Evolutionary conservation across 2,797 vertebrate species (phyloP), one percentile per base, ranked within the genome.

Genomic region (Neosilurus hyrtlii): DNA sequence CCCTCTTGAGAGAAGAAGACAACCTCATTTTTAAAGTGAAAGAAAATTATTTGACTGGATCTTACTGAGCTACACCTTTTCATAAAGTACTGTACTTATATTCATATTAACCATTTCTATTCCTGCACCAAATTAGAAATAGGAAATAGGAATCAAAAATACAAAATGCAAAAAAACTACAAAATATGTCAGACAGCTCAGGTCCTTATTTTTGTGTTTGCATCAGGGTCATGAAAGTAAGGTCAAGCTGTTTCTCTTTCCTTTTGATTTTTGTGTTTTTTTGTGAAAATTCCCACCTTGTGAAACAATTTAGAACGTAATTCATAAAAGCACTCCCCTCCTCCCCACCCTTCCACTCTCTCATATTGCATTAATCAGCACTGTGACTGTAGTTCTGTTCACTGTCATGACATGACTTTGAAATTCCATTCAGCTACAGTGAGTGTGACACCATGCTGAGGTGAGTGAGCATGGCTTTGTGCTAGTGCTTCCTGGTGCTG

Each of bases 381-480:
- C 66, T 54, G 75, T 12, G 56, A 4, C 66, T 66, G 4, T 30
- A 65, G 62, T 66, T 81, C 62, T 70, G 24, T 52, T 35, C 68
- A 80, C n/a, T n/a, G 72, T 61, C 79, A 81, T 76, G 79, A 65
- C 57, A 68, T 81, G 79, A 63, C 65, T 85, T 78, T 82, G 57
- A 82, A 78, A 82, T 62, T 78, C 22, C 65, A 72, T 81, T 80
- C 56, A 72, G 26, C 52, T 81, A 59, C 57, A 65, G 59, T 65
- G 57, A 72, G 68, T 74, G 52, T 79, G 76, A 85, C 68, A 82
- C 68, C 61, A 74, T 78, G 79, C 77, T 84, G 43, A 78, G 85
- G 51, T 82, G 82, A 87, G 61, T 37, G 57, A 62, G 49, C 68
- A 20, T 30, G 75, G 76, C 76, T 79, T 79, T 78, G 59, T 78